Base-by-base conservation (phyloP, 1,140 invertebrate genomes). In the Scaptomyza hsui region DNA sequence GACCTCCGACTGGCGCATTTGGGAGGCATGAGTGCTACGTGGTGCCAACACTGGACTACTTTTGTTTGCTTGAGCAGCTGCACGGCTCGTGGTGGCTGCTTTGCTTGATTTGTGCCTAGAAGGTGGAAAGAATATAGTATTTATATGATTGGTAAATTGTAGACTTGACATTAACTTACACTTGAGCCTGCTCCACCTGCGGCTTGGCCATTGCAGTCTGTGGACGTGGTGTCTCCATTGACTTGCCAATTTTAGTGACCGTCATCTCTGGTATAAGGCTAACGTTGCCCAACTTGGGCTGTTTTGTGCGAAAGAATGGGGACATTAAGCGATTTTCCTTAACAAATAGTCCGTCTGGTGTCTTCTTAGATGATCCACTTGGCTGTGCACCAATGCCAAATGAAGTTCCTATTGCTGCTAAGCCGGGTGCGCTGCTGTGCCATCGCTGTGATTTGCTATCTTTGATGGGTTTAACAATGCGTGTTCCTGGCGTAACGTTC, bases 1-100 rank as follows among this genome's bases (percentile, higher is more conserved):
- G n/a, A 80, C 82, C 26, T 90, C 88, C 3, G 65, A 55, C 26
- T 90, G 89, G 0, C 88, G 78, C 71, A 85, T 82, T 9, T 72
- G 53, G 3, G 88, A 90, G 4, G 88, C 52, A 2, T 72, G 52
- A 1, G 88, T 90, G 65, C 77, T 63, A 9, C 88, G 80, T 9
- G 88, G 88, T 0, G 56, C 21, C 2, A 75, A 9, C 18, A 80
- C 57, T 12, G 35, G 9, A 29, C 19, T 72, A 5, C 53, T 55
- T n/a, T 62, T 79, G 26, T n/a, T 5, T 7, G n/a, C 0, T 32
- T 16, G 10, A 7, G 15, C 32, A 5, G 13, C 0, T 1, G 48
- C 3, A 21, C 21, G 64, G 10, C 12, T 18, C 9, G 56, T 16
- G 24, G 59, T 21, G 7, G 13, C 13, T n/a, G 29, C 6, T 4